Conservation (phyloP, 2,113 vertebrate genomes). For the Tinamus guttatus region DNA sequence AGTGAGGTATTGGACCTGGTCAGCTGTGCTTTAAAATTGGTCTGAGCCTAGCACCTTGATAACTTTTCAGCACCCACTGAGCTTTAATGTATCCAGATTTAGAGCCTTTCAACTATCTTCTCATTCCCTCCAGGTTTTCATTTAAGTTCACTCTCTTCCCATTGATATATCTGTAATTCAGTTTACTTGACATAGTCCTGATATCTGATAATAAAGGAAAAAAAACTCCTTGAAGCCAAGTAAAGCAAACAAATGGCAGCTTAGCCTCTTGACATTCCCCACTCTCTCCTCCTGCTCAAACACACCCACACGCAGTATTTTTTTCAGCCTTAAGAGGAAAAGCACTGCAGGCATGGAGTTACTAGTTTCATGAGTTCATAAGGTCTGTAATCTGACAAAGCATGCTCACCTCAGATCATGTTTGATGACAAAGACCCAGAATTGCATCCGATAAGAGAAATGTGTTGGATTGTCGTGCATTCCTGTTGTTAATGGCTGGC, state of each 20-base stretch:
- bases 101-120: neutral
- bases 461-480: neutral
- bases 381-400: neutral
- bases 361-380: neutral
- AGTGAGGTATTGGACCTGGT: neutral
- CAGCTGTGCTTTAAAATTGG: neutral
- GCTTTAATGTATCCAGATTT: neutral
- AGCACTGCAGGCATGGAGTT: neutral
- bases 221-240: neutral
- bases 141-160: neutral
- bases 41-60: neutral
- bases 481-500: neutral
- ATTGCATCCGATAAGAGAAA: neutral
- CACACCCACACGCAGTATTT: neutral
- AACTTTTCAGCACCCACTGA: neutral
- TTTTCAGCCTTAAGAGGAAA: neutral
- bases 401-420: neutral
- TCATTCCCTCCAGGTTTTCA: neutral
- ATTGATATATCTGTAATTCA: neutral
- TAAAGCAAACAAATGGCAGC: neutral
- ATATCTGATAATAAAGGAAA: neutral
- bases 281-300: neutral
- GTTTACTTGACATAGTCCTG: neutral
- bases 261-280: neutral
- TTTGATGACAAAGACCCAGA: neutral